Base-by-base conservation (phyloP, 2,797 vertebrate genomes). In the Falco berigora region DNA sequence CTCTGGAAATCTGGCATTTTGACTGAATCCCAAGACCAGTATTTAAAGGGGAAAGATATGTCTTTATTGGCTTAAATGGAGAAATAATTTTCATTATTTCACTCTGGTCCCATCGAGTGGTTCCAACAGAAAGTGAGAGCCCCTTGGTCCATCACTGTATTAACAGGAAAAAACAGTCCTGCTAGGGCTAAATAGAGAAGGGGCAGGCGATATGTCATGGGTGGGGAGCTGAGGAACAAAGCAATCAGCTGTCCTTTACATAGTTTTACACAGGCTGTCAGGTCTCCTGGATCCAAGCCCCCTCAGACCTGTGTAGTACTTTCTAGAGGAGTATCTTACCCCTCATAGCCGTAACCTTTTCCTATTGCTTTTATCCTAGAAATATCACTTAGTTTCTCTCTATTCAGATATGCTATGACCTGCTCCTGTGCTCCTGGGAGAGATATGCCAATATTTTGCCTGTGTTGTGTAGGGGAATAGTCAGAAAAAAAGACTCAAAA, bases 391-490 rank as follows among this genome's bases (percentile, higher is more conserved):
- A 40, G 24, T 67, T 94, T 88, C 40, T 91, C 72, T 83, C 50
- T 36, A 24, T 46, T 90, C 74, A 79, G 56, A 64, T 93, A 85
- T 90, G 67, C 28, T 72, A 27, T 40, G 20, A 77, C 72, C 81
- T 93, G 34, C 38, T n/a, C 49, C 66, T 62, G 19, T 50, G 61
- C 75, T 94, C 81, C 46, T 75, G 75, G 87, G 89, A 92, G 61
- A 95, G 87, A 59, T 77, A 74, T 80, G 84, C 78, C 96, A 96
- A 95, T 96, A 96, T 95, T 96, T 96, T 95, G 42, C 72, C 68
- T 64, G 25, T 86, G 53, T 90, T 86, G 47, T 90, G 25, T 16
- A 77, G 75, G 80, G 72, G 78, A 95, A 96, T 86, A 96, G 46
- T 91, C 4, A 4, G 64, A 91, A 96, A 77, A 94, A 93, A 91